phyloP scores from a whole-genome alignment of 2,797 vertebrate species.

The Chelon labrosus region DNA sequence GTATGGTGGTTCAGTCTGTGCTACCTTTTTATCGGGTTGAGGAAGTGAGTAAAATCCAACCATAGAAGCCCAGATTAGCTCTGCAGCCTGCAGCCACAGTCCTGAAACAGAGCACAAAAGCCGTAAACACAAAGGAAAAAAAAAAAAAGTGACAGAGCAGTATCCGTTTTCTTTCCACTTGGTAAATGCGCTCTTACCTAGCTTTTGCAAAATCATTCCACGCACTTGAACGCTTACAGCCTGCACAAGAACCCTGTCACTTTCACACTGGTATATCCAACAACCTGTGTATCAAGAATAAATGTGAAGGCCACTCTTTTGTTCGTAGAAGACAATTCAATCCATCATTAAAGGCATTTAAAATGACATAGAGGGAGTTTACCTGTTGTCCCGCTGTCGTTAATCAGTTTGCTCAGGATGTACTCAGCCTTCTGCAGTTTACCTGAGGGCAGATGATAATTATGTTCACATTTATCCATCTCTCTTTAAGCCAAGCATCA shows the following conservation, averaged over 20 bases:
- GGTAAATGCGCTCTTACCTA: conserved; percentile 82
- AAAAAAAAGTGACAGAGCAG: not conserved
- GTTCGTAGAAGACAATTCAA: too few species aligned
- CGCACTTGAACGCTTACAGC: conserved; percentile 95
- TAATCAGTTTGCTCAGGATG: conserved; percentile 93
- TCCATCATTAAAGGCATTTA: not conserved
- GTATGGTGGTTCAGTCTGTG: not conserved
- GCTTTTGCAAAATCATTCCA: conserved; percentile 94
- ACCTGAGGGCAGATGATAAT: conserved; percentile 78
- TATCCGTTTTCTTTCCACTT: rapidly evolving
- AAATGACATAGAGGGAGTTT: not conserved
- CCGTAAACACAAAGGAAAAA: too few species aligned
- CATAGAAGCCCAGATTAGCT: conserved; percentile 92
- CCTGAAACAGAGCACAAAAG: conserved; percentile 78
- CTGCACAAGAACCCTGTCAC: conserved; percentile 90
- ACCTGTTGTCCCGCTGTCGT: conserved; percentile 90
- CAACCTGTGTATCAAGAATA: conserved; percentile 79
- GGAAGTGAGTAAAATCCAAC: conserved; percentile 91
- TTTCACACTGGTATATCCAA: conserved; percentile 89
- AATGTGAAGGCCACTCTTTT: not conserved
- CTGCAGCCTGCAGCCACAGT: conserved; percentile 94
- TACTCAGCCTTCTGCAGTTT: conserved; percentile 95
- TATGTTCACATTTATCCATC: not conserved
- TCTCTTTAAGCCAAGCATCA: not conserved
- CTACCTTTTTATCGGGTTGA: conserved; percentile 95